Conservation (phyloP, 2,113 vertebrate species). For the Aythya baeri region DNA sequence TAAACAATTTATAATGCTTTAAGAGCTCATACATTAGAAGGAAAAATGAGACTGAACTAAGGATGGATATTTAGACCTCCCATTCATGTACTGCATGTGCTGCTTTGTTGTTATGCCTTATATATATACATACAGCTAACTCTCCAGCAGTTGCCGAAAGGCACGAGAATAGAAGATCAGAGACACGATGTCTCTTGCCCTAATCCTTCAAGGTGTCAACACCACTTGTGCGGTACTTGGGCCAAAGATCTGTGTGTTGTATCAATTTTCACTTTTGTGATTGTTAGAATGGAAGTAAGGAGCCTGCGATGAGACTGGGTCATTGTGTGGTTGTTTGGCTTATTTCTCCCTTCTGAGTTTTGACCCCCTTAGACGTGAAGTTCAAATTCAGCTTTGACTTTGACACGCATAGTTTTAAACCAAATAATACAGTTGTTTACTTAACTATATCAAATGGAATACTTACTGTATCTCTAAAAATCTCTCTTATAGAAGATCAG, state of each 20-base stretch:
- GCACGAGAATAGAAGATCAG: not conserved
- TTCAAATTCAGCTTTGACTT: slow-evolving; percentile 31
- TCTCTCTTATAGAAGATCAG: slow-evolving; percentile 10
- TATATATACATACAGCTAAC: not conserved
- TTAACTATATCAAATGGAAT: slow-evolving; percentile 42
- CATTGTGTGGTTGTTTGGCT: not conserved
- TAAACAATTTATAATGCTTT: slow-evolving; percentile 32
- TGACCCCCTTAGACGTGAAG: slow-evolving; percentile 15
- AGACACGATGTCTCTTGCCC: slow-evolving; percentile 2
- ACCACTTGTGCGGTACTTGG: not conserved
- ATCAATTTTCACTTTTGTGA: not conserved
- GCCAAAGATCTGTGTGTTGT: not conserved
- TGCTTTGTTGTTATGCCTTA: not conserved
- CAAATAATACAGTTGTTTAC: slow-evolving; percentile 24
- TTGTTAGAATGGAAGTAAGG: not conserved
- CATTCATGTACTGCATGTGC: not conserved
- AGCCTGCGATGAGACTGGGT: not conserved
- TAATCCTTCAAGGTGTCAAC: slow-evolving; percentile 1
- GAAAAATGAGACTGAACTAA: not conserved
- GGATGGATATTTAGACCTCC: not conserved
- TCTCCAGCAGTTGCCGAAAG: slow-evolving; percentile 9
- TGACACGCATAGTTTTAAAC: not conserved
- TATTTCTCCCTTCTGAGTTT: slow-evolving; percentile 5
- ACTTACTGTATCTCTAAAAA: slow-evolving; percentile 23
- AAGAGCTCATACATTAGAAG: not conserved